phyloP scores from a whole-genome alignment of 30 jellyfish, hydroid and myxozoan species.

The Aurelia aurita region DNA sequence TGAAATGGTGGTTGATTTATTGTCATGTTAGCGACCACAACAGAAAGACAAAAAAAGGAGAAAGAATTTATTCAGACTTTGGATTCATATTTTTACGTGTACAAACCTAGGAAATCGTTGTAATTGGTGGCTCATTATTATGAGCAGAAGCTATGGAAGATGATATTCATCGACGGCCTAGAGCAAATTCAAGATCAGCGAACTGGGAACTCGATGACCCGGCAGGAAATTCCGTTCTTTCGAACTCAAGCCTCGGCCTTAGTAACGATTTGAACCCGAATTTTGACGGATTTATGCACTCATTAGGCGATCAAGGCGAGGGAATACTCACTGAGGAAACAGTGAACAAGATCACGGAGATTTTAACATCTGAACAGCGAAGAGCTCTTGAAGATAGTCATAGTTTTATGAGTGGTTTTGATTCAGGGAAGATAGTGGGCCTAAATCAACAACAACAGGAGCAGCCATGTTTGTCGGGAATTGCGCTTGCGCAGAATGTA shows the following conservation, averaged over 20 bases:
- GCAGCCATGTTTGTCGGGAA: slow-evolving; percentile 30
- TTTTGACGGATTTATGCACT: slow-evolving; percentile 41
- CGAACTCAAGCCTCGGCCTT: background rate
- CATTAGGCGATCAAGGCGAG: slow-evolving; percentile 62
- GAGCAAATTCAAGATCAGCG: background rate
- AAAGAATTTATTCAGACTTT: too few species aligned
- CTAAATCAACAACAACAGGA: slow-evolving; percentile 13
- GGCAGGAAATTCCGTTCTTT: background rate
- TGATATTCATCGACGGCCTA: background rate
- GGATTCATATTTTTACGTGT: too few species aligned
- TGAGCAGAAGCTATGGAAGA: background rate
- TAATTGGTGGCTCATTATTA: background rate
- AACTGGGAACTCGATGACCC: background rate
- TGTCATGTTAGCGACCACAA: too few species aligned
- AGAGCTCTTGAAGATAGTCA: slow-evolving; percentile 13
- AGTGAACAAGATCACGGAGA: slow-evolving; percentile 50
- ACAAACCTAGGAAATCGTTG: too few species aligned
- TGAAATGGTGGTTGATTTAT: too few species aligned
- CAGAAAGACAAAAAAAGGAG: too few species aligned
- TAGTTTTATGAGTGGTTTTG: background rate
- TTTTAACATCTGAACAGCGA: slow-evolving; percentile 41
- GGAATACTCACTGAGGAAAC: slow-evolving; percentile 34
- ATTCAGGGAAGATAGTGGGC: slow-evolving; percentile 15
- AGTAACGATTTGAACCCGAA: slow-evolving; percentile 15
- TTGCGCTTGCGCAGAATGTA: slow-evolving; percentile 29